Evolutionary conservation across 2,113 vertebrate genomes (phyloP).

Genomic region (Thermophis baileyi): DNA sequence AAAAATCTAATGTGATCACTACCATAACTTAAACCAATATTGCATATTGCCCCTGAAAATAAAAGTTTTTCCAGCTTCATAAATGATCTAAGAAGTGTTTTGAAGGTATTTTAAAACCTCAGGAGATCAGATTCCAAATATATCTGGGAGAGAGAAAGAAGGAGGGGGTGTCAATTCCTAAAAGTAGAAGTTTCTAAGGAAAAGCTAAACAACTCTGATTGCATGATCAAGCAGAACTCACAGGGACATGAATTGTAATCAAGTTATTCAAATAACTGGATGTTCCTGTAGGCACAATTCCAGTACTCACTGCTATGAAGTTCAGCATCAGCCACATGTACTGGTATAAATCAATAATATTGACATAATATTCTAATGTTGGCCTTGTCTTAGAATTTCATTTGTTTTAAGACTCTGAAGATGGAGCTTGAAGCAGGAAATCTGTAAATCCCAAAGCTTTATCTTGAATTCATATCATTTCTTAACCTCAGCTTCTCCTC

Average conservation of each 20-base stretch:
- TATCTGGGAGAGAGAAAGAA: background rate
- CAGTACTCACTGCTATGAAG: background rate
- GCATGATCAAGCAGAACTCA: background rate
- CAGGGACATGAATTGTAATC: background rate
- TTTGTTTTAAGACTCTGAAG: background rate
- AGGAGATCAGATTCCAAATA: background rate
- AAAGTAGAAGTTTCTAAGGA: background rate
- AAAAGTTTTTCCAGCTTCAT: background rate
- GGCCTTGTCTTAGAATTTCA: background rate
- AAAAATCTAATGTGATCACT: background rate
- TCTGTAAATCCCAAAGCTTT: background rate
- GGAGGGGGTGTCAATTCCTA: background rate
- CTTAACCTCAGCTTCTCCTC: background rate
- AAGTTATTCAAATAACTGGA: background rate
- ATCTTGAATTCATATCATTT: background rate
- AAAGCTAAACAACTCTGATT: background rate
- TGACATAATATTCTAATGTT: background rate
- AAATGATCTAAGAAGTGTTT: background rate
- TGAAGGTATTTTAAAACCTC: background rate
- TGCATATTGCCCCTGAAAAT: background rate
- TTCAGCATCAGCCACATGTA: background rate
- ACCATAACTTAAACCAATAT: background rate
- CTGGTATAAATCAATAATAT: background rate
- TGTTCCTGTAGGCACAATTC: background rate
- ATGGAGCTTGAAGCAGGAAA: background rate